Evolutionary conservation across 2,113 vertebrate species (phyloP), one percentile per base, ranked within the genome.

Genomic region (Argyrosomus japonicus): DNA sequence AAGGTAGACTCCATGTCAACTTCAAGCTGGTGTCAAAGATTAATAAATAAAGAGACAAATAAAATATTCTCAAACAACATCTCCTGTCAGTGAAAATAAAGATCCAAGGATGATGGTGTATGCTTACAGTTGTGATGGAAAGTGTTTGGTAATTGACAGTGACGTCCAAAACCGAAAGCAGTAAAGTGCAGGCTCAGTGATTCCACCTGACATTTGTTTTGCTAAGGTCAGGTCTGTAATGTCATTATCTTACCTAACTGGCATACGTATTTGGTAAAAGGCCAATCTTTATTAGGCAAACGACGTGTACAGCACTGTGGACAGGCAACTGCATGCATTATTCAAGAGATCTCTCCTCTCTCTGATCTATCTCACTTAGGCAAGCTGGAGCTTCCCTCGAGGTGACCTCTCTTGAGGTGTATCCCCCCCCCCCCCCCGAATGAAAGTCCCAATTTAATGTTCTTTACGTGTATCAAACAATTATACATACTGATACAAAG

Each of bases 201-300:
- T 77, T 85, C 29, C 5, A 65, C 75, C 56, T 78, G 77, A 25
- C 79, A 79, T 79, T 68, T 73, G 82, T 77, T 67, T 75, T 76
- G 74, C 40, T 73, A 68, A 89, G 91, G 89, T 92, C 80, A 82
- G 56, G 88, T 83, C 58, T 81, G 58, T 91, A 87, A 89, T 86
- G 75, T 81, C 71, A 79, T 77, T 54, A 58, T 67, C 45, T 50
- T 40, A 75, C 74, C 85, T 78, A 75, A 76, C 47, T 76, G 67
- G 50, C 69, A 18, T 67, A 71, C 48, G 63, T 89, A 86, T 89
- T 87, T 77, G 83, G 85, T 81, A 65, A 90, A 84, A 87, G 87
- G 75, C 72, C 76, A 75, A 8, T 75, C 87, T 88, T 88, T 85
- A 63, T 77, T 76, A 36, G 40, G 63, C 56, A 81, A 75, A 77